Evolutionary conservation across 2,797 vertebrate species (phyloP).

Genomic region (Balearica regulorum): DNA sequence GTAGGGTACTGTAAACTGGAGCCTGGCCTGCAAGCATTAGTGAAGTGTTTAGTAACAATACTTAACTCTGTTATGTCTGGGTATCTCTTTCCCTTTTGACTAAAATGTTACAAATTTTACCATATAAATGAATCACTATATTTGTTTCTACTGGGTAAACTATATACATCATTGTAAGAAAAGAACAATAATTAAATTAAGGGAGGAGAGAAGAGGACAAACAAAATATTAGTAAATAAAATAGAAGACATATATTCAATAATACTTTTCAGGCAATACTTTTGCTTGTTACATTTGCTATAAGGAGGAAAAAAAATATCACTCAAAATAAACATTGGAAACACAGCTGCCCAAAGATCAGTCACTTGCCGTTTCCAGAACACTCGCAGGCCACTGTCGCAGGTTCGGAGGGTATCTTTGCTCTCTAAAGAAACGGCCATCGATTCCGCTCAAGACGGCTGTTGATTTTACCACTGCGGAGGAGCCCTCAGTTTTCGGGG

Average conservation of each 20-base stretch:
- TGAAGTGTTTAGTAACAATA: constrained; percentile 34
- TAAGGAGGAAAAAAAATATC: not conserved
- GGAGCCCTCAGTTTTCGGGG: not conserved
- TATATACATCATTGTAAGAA: constrained; percentile 56
- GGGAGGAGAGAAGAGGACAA: constrained; percentile 39
- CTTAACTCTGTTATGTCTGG: not conserved
- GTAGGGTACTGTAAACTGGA: constrained; percentile 5
- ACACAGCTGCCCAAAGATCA: not conserved
- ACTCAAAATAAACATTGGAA: not conserved
- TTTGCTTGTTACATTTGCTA: constrained; percentile 38
- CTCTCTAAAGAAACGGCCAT: not conserved
- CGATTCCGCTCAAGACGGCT: fast-evolving
- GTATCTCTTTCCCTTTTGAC: not conserved
- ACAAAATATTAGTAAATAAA: constrained; percentile 72
- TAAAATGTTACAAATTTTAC: constrained; percentile 37
- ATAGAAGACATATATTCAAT: constrained; percentile 42
- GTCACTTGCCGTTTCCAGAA: not conserved
- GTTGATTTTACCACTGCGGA: not conserved
- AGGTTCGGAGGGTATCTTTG: not conserved
- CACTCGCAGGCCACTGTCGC: fast-evolving
- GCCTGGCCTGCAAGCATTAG: constrained; percentile 65
- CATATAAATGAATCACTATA: constrained; percentile 29
- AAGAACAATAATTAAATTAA: constrained; percentile 69
- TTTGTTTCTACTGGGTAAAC: constrained; percentile 39
- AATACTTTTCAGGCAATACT: constrained; percentile 68